Evolutionary conservation across 2,113 vertebrate species (phyloP).

Genomic region (Muntiacus reevesi): DNA sequence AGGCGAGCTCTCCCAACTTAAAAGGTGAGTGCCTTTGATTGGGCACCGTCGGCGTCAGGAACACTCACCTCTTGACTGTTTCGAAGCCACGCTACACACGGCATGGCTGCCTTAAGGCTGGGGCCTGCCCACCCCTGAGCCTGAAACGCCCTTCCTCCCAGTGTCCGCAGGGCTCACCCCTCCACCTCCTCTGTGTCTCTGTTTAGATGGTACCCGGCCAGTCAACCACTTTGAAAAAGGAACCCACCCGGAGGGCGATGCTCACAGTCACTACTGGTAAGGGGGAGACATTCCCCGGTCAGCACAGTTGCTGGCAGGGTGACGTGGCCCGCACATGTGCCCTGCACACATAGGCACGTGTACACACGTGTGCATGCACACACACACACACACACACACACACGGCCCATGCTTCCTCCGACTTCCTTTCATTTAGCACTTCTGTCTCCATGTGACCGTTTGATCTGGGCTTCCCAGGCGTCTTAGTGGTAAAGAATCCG

Average conservation of each 20-base stretch:
- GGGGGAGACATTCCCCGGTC: not conserved
- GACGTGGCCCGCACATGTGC: not conserved
- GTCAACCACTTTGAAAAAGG: not conserved
- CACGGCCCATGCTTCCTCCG: rapidly evolving
- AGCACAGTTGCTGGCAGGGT: not conserved
- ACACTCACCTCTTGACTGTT: not conserved
- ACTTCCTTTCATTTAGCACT: not conserved
- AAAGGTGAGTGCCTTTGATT: not conserved
- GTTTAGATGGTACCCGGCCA: not conserved
- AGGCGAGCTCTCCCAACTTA: not conserved
- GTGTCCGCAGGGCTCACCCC: not conserved
- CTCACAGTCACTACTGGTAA: not conserved
- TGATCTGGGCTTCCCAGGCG: not conserved
- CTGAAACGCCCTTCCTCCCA: not conserved
- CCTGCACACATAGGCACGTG: not conserved
- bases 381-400: rapidly evolving
- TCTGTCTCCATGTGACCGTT: not conserved
- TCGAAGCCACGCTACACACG: rapidly evolving
- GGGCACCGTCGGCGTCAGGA: not conserved
- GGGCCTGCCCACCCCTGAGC: not conserved
- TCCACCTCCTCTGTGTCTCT: not conserved
- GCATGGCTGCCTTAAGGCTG: not conserved
- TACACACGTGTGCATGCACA: rapidly evolving
- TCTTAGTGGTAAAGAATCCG: not conserved
- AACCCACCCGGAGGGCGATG: rapidly evolving